These are phyloP conservation scores for Penelope pileata DNA, from an alignment of 2,113 vertebrate genomes.

Conservation along the genomic window DNA sequence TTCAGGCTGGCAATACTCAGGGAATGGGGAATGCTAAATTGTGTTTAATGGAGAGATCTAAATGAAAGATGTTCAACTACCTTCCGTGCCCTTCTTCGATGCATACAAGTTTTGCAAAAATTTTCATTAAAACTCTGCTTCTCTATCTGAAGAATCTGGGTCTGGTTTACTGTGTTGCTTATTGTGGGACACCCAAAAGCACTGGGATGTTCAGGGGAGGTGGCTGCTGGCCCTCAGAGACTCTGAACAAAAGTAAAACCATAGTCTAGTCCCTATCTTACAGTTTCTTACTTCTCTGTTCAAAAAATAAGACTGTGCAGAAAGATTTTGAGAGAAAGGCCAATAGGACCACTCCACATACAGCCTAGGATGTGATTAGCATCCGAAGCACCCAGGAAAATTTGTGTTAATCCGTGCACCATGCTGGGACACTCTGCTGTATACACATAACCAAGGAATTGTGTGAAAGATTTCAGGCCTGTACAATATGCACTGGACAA, in stretches of 20 bases:
- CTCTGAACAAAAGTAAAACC: neutral
- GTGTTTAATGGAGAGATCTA: neutral
- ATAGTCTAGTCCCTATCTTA: neutral
- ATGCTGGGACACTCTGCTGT: neutral
- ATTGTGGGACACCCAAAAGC: neutral
- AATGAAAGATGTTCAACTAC: neutral
- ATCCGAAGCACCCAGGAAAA: neutral
- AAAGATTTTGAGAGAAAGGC: neutral
- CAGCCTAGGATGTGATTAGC: neutral
- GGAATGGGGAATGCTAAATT: neutral
- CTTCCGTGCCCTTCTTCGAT: neutral
- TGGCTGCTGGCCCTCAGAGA: neutral
- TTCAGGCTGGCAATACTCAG: neutral
- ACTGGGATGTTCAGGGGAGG: neutral
- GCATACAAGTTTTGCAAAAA: neutral
- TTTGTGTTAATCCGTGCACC: neutral
- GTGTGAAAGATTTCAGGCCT: neutral
- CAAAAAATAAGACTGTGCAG: neutral
- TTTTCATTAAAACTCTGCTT: neutral
- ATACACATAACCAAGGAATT: neutral
- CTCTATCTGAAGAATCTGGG: neutral
- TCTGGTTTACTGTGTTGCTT: neutral
- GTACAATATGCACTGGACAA: neutral
- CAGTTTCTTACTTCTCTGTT: neutral
- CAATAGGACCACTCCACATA: neutral